Evolutionary conservation across 2,113 vertebrate species (phyloP).

Genomic region (Cebidichthys violaceus): DNA sequence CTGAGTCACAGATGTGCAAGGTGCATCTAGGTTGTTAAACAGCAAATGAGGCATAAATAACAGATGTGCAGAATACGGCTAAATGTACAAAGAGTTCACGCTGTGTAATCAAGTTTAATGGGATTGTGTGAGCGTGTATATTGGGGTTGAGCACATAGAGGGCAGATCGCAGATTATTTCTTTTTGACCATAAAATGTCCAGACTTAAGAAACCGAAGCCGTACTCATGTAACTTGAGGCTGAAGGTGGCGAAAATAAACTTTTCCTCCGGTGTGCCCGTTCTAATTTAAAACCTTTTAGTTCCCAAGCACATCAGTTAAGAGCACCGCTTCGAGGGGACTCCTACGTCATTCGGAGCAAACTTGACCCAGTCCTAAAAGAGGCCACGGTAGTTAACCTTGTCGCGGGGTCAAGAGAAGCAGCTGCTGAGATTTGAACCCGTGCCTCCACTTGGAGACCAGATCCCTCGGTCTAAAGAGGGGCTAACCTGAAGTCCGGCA

Average conservation of each 20-base stretch:
- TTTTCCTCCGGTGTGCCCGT: no score
- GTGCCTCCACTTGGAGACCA: background rate
- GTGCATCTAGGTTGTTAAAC: slow-evolving; percentile 27
- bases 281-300: background rate
- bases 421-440: slow-evolving; percentile 3
- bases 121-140: no score
- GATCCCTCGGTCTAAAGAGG: background rate
- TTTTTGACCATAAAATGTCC: background rate
- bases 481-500: background rate
- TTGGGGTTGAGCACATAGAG: background rate
- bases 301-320: background rate
- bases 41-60: slow-evolving; percentile 52
- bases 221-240: background rate
- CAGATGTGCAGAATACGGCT: slow-evolving; percentile 59
- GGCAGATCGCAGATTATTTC: background rate
- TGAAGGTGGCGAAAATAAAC: no score
- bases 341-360: background rate
- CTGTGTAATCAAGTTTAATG: background rate
- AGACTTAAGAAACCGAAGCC: background rate
- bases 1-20: slow-evolving; percentile 62
- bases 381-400: background rate
- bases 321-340: background rate
- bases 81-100: background rate
- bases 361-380: background rate
- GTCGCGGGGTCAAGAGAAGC: background rate